Evolutionary conservation across 2,797 vertebrate genomes (phyloP), one percentile per base, ranked within the genome.

Genomic region (Karalla daura): DNA sequence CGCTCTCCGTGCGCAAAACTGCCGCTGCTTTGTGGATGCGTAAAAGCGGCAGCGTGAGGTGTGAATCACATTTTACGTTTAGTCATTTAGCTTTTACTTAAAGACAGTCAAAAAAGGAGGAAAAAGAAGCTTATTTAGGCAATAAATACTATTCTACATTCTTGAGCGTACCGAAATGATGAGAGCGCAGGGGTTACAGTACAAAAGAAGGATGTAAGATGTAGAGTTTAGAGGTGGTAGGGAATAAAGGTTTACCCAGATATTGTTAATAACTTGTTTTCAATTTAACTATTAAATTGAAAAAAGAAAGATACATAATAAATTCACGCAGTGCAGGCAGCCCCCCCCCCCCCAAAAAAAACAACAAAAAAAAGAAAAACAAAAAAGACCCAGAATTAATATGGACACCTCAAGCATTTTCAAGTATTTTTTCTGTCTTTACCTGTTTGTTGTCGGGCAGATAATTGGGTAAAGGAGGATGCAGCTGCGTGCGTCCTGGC

Each of bases 361-460:
- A 18, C 17, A 13, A 43, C 17, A 39, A 27, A 17, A 44, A 18
- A 20, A 5, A 39, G 3, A 54, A 32, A 3, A 20, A 1, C 23
- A 20, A 2, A 3, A 66, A 52, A 40, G n/a, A n/a, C n/a, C n/a
- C 7, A 33, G 0, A 64, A 23, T 6, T 30, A 15, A 54, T 0
- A 40, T 6, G 0, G 18, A 9, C 36, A 45, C 41, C 28, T 30
- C 1, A 13, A 43, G 21, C 20, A 32, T 41, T 27, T 27, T 5
- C 15, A 41, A 20, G 17, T 24, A 2, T 14, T 0, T 0, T 1
- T n/a, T 2, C 0, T 3, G 27, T 45, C 5, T 33, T 76, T 90
- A 92, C 90, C 90, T 89, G 81, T 70, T 63, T 68, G 58, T n/a
- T 65, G 61, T 56, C 25, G 45, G 76, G 66, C 39, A 60, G 79